These are phyloP conservation scores for Ctenopoma kingsleyae DNA, from an alignment of 2,797 vertebrate species.

Conservation along the genomic window DNA sequence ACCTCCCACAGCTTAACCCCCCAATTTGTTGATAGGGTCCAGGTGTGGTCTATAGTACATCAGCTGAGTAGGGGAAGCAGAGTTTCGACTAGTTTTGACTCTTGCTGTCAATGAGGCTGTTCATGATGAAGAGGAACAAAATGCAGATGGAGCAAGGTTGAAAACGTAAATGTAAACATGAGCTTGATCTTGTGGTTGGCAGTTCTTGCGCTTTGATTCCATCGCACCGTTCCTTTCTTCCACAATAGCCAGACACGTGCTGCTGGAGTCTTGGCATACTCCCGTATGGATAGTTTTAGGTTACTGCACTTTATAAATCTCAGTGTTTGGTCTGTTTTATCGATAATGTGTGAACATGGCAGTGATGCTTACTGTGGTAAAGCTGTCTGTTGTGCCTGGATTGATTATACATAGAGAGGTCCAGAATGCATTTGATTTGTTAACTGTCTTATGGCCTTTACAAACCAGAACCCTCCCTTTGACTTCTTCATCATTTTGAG, in stretches of 20 bases:
- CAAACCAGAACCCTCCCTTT: conserved; percentile 17
- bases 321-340: conserved; percentile 45
- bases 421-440: conserved; percentile 24
- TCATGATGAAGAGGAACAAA: conserved; percentile 61
- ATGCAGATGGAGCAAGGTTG: conserved; percentile 71
- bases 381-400: conserved; percentile 26
- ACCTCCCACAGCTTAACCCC: conserved; percentile 3
- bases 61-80: conserved; percentile 56
- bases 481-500: conserved; percentile 16
- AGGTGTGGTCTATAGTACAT: conserved; percentile 66
- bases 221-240: conserved; percentile 26
- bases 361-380: conserved; percentile 5
- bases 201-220: conserved; percentile 71
- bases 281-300: conserved; percentile 31
- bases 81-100: conserved; percentile 53
- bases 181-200: conserved; percentile 68
- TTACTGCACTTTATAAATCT: conserved; percentile 41
- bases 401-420: conserved; percentile 28
- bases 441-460: conserved; percentile 32
- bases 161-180: conserved; percentile 71
- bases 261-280: neutral
- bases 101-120: conserved; percentile 50
- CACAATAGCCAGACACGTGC: conserved; percentile 47
- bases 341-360: conserved; percentile 39
- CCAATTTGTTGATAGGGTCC: conserved; percentile 69